Base-by-base conservation (phyloP, 1,140 invertebrate genomes). In the Saccostrea glomerata region DNA sequence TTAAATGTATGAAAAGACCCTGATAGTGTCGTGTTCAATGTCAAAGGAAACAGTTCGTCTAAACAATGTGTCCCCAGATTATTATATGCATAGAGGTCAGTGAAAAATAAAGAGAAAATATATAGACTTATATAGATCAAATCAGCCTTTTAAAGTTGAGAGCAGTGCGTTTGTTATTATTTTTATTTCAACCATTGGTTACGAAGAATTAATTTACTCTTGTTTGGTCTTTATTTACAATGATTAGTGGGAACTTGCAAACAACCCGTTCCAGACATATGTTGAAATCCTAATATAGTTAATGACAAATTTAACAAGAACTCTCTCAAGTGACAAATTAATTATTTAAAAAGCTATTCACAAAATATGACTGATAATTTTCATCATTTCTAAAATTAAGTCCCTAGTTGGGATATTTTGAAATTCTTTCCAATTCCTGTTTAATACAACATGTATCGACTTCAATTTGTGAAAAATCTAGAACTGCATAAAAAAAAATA, bases 111-210 rank as follows among this genome's bases (percentile, higher is more conserved):
- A 77, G 15, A 25, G 15, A 11, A 17, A 47, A 47, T 47, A 47
- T 7, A 17, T 63, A n/a, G 58, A 15, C 30, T 36, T 36, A 36
- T 77, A 30, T 9, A 36, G 25, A 77, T 15, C 70, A 77, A 36
- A 36, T 17, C n/a, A 30, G 30, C 30, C 11, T 77, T 36, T 30
- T 25, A 77, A 77, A 77, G 70, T 77, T 63, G 58, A 36, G 23
- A 36, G 25, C 70, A 47, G 47, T 47, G 9, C 11, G 70, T 77
- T 36, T 77, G 70, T 77, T 77, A 36, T 77, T 77, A 77, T 77
- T 77, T 77, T 77, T 30, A 25, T 77, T 36, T 77, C 30, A 77
- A 25, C 70, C 25, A 77, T 77, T 77, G 70, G 70, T 77, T 77
- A 77, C 70, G 13, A 36, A 36, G 70, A 30, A 77, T 77, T 77